Conservation (phyloP, 2,113 vertebrate species). For the Hyaena hyaena region DNA sequence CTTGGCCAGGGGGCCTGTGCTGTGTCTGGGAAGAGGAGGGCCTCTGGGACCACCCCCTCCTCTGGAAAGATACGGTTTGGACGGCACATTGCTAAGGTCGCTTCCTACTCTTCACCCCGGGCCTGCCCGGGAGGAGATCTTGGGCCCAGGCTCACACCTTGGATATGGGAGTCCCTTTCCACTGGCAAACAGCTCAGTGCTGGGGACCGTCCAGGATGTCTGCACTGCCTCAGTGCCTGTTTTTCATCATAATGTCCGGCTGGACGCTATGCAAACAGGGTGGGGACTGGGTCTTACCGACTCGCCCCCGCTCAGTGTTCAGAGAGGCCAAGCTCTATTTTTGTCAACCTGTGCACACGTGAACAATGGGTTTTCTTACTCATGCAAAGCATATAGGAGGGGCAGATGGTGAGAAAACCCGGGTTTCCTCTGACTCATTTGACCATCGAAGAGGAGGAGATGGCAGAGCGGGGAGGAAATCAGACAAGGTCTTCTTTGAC, state of each 20-base stretch:
- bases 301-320: not conserved
- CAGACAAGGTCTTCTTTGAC: not conserved
- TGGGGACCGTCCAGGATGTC: not conserved
- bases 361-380: slow-evolving; percentile 72
- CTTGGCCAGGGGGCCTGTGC: not conserved
- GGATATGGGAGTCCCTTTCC: not conserved
- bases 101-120: not conserved
- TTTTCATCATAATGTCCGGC: not conserved
- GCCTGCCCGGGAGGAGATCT: not conserved
- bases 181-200: not conserved
- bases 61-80: not conserved
- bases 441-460: not conserved
- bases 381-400: not conserved
- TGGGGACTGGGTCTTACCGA: not conserved
- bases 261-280: not conserved
- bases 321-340: slow-evolving; percentile 52
- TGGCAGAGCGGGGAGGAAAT: not conserved
- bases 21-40: not conserved
- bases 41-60: accelerated
- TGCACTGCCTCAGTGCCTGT: not conserved
- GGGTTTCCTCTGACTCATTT: slow-evolving; percentile 64
- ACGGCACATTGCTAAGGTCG: not conserved
- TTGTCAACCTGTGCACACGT: not conserved
- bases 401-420: slow-evolving; percentile 41
- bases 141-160: not conserved